A percentile compares a stretch with the other conserved stretches of the same genome.
Conservation (phyloP, 1,140 invertebrate species). For the Drosophila mayri region DNA sequence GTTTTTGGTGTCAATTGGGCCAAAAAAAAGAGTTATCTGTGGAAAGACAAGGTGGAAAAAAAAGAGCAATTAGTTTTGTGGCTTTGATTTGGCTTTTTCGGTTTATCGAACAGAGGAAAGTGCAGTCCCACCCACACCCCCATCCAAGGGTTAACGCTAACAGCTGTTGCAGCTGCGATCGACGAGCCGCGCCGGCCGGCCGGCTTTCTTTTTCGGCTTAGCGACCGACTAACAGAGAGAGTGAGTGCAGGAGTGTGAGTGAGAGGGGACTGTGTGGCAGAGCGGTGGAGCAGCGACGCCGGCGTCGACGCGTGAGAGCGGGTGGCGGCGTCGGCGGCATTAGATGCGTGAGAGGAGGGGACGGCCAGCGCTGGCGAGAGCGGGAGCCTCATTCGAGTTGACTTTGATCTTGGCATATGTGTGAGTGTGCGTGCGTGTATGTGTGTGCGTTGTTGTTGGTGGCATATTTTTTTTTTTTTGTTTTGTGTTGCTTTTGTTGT, state of each 20-base stretch:
- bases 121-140: constrained; percentile 5
- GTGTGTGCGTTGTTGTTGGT: constrained; percentile 65
- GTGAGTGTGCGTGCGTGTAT: constrained; percentile 29
- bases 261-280: constrained; percentile 22
- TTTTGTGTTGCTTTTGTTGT: constrained; percentile 52
- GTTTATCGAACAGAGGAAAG: not conserved
- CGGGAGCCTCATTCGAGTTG: constrained; percentile 49
- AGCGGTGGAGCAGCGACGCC: constrained; percentile 11
- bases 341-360: constrained; percentile 47
- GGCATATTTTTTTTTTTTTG: constrained; percentile 49
- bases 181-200: constrained; percentile 22
- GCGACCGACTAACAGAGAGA: constrained; percentile 2
- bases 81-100: constrained; percentile 5
- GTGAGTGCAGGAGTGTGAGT: constrained; percentile 1
- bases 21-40: constrained; percentile 72
- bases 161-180: constrained; percentile 40
- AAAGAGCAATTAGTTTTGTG: constrained; percentile 34
- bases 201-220: constrained; percentile 37
- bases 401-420: constrained; percentile 73
- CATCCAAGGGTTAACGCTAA: constrained; percentile 32
- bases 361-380: constrained; percentile 13
- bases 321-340: constrained; percentile 3
- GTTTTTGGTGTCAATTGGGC: constrained; percentile 70
- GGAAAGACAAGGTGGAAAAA: constrained; percentile 32
- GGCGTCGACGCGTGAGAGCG: constrained; percentile 20